Evolutionary conservation across 2,113 vertebrate species (phyloP).

Genomic region (Lathamus discolor): DNA sequence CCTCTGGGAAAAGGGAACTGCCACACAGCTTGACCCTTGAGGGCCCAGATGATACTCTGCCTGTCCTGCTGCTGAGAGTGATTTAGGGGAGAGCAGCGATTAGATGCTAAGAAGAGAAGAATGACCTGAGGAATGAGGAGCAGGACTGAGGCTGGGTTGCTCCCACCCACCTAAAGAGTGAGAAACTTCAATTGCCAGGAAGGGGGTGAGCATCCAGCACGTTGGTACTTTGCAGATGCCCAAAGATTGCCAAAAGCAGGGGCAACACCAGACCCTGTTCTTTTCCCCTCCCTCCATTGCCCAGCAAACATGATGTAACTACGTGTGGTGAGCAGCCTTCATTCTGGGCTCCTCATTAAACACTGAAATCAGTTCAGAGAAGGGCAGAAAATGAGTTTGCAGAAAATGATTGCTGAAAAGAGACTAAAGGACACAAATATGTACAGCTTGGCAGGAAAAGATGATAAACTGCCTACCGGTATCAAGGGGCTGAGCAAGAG

Average conservation of each 20-base stretch:
- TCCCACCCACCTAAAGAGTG: not conserved
- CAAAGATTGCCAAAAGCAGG: not conserved
- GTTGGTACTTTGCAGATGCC: not conserved
- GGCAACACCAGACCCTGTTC: not conserved
- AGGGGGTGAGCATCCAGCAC: not conserved
- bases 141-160: not conserved
- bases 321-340: not conserved
- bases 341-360: not conserved
- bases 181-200: not conserved
- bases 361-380: not conserved
- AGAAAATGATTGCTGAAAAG: not conserved
- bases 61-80: not conserved
- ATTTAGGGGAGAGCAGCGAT: not conserved
- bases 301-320: not conserved
- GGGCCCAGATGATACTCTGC: not conserved
- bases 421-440: not conserved
- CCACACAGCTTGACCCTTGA: not conserved
- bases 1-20: not conserved
- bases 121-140: not conserved
- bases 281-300: not conserved
- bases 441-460: not conserved
- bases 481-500: not conserved
- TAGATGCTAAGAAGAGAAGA: not conserved
- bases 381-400: not conserved
- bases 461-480: not conserved